Conservation (phyloP, 2,888 invertebrate species). For the Chrysodeixis includens region DNA sequence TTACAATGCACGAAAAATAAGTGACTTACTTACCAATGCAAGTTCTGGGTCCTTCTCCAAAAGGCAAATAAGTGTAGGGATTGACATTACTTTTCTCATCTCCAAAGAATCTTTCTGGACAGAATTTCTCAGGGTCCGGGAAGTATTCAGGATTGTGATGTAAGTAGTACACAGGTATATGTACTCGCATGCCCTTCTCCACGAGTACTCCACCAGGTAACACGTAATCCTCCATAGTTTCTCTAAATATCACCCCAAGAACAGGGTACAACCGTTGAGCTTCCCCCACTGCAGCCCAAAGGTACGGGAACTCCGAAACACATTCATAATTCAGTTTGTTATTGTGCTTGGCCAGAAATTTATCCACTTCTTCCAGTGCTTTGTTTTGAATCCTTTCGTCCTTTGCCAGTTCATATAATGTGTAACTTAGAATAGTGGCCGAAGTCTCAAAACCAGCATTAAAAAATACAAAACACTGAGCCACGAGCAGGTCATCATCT, state of each 20-base stretch:
- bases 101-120: constrained; percentile 87
- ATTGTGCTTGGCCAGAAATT: constrained; percentile 57
- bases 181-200: constrained; percentile 55
- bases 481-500: constrained; percentile 46
- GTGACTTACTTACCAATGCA: too few relatives aligned
- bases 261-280: constrained; percentile 68
- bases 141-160: constrained; percentile 82
- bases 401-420: constrained; percentile 71
- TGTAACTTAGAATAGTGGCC: constrained; percentile 61
- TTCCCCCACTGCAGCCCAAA: constrained; percentile 69
- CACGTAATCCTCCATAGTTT: constrained; percentile 58
- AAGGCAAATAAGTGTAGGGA: constrained; percentile 78
- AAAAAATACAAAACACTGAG: constrained; percentile 74
- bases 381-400: constrained; percentile 59
- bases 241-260: constrained; percentile 62
- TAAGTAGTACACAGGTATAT: constrained; percentile 56
- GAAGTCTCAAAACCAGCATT: constrained; percentile 74
- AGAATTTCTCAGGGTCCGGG: constrained; percentile 85
- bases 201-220: constrained; percentile 57
- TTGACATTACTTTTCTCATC: constrained; percentile 70
- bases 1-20: too few relatives aligned
- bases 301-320: constrained; percentile 64
- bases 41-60: too few relatives aligned
- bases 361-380: constrained; percentile 28
- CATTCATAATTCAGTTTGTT: constrained; percentile 67